Base-by-base conservation (phyloP, 2,888 invertebrate species). In the Geophilus truncorum region DNA sequence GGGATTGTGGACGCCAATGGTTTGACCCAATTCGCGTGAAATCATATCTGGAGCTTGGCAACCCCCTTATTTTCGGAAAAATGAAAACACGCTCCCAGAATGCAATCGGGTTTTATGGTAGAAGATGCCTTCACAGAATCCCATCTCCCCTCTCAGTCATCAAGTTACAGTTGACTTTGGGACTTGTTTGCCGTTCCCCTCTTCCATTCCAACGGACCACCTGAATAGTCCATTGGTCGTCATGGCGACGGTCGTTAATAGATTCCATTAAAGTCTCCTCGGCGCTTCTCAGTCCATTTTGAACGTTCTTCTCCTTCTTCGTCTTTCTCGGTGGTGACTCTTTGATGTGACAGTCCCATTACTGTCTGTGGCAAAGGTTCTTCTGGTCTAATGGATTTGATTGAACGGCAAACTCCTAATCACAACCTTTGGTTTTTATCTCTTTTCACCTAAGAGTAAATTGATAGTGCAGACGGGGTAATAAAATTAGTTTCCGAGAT, bases 331-430 rank as follows among this genome's bases (percentile, higher is more conserved):
- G 51, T 51, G 51, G 51, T 70, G 70, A 70, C 70, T 70, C 70
- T 70, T 70, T 70, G 70, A 70, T 70, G 70, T 70, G 70, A 70
- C 70, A 70, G 70, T 70, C 70, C 70, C 28, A 70, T 70, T 70
- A 70, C 70, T 70, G 70, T 70, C 57, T 70, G 70, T 70, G 70
- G 70, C 70, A 70, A 28, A 70, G 70, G 70, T 28, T 70, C 70
- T 70, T 70, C 28, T 70, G 70, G 25, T 70, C 70, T 70, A 70
- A 70, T 70, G 70, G 70, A 70, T 70, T 70, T 70, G 70, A 70
- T 70, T 70, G 70, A 70, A 70, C 28, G 70, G 70, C 12, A 25
- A 70, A 70, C 70, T 70, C 70, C 70, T 70, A 70, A 70, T 70
- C 70, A 70, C 70, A 28, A 70, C 70, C 70, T 70, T 70, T 28